Evolutionary conservation across 2,113 vertebrate genomes (phyloP).

Genomic region (Paralichthys olivaceus): DNA sequence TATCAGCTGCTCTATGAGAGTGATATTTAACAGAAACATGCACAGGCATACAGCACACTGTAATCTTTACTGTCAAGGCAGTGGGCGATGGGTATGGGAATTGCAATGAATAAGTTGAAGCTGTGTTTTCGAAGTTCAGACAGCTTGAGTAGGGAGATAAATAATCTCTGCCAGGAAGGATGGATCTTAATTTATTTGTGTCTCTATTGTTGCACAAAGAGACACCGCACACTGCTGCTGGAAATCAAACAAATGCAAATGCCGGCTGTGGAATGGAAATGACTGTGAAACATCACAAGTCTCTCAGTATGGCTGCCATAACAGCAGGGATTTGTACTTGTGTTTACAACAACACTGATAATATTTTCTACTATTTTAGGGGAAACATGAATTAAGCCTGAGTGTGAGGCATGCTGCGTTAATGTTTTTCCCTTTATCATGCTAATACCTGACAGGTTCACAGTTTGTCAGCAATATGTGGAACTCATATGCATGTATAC

Average conservation of each 20-base stretch:
- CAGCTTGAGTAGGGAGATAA: conserved; percentile 62
- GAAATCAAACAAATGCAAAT: conserved; percentile 78
- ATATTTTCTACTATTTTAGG: conserved; percentile 54
- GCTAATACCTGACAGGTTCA: conserved; percentile 45
- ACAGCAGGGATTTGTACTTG: conserved; percentile 70
- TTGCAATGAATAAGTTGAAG: conserved; percentile 52
- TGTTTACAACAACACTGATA: conserved; percentile 66
- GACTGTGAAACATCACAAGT: conserved; percentile 67
- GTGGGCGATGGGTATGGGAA: conserved; percentile 50
- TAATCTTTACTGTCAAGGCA: conserved; percentile 20
- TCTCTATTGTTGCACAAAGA: conserved; percentile 67
- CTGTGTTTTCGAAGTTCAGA: conserved; percentile 54
- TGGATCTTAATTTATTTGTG: conserved; percentile 70
- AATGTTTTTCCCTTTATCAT: conserved; percentile 45
- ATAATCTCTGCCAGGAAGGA: conserved; percentile 66
- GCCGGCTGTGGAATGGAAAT: conserved; percentile 59
- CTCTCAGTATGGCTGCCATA: conserved; percentile 44
- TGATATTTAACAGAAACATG: conserved; percentile 28
- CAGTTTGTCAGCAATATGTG: conserved; percentile 5
- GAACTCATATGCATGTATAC: background rate
- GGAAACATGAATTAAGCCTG: conserved; percentile 47
- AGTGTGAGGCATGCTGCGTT: conserved; percentile 18
- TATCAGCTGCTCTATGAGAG: conserved; percentile 36
- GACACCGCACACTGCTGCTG: conserved; percentile 45
- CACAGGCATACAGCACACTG: conserved; percentile 22